phyloP scores from a whole-genome alignment of 2,888 invertebrate species.

The Euplagia quadripunctaria region DNA sequence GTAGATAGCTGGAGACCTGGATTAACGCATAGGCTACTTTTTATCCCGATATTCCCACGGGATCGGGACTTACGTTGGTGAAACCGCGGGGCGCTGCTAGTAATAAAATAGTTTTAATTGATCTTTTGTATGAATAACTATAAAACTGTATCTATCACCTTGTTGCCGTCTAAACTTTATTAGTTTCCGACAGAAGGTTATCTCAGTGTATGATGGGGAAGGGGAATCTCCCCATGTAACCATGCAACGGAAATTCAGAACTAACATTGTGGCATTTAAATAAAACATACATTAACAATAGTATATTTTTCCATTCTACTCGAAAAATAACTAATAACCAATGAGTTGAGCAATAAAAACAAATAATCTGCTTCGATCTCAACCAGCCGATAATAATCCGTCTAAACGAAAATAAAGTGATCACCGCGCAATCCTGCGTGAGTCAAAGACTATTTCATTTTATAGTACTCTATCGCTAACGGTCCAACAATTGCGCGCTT shows the following conservation, averaged over 20 bases:
- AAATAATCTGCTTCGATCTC: too few species aligned
- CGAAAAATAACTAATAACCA: background rate
- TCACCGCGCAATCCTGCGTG: conserved; percentile 10
- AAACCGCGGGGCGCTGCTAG: too few species aligned
- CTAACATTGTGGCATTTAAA: background rate
- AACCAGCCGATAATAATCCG: conserved; percentile 3
- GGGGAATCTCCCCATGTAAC: too few species aligned
- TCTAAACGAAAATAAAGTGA: conserved; percentile 18
- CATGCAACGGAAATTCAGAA: too few species aligned
- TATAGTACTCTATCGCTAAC: conserved; percentile 31
- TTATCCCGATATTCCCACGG: too few species aligned
- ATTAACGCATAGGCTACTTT: too few species aligned
- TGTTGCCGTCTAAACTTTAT: background rate
- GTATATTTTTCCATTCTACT: background rate
- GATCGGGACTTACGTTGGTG: too few species aligned
- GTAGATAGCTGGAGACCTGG: too few species aligned
- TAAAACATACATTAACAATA: background rate
- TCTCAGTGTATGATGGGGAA: too few species aligned
- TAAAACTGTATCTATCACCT: background rate
- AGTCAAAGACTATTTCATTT: conserved; percentile 17
- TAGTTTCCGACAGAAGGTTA: background rate
- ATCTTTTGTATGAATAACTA: background rate
- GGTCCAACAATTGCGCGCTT: conserved; percentile 23
- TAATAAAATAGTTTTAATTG: background rate
- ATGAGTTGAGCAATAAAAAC: too few species aligned